Conservation (phyloP, 2,888 invertebrate genomes). For the Incurvaria masculella region DNA sequence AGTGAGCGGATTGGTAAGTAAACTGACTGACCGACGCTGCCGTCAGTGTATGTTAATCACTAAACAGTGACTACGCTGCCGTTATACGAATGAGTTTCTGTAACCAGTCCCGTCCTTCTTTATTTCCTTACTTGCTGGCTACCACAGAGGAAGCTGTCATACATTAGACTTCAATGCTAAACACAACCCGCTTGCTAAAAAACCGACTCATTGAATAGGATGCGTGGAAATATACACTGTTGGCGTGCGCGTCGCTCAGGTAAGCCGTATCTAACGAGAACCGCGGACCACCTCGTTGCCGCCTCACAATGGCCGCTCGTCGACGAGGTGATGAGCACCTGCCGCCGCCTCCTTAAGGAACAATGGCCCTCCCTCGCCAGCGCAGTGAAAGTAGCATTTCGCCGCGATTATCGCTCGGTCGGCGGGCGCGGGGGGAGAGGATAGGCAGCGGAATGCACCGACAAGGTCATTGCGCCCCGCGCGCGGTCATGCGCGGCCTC, state of each 20-base stretch:
- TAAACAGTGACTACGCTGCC: no score
- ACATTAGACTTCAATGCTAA: no score
- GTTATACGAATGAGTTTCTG: no score
- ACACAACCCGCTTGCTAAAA: no score
- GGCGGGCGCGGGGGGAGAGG: conserved; percentile 24
- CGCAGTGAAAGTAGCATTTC: neutral
- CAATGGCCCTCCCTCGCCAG: neutral
- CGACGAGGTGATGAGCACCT: neutral
- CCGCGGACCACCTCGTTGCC: neutral
- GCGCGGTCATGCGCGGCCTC: conserved; percentile 53
- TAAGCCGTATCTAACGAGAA: neutral
- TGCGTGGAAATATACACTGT: no score
- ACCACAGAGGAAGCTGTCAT: no score
- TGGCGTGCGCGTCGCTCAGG: neutral
- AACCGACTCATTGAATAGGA: no score
- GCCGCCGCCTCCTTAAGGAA: neutral
- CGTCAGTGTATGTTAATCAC: no score
- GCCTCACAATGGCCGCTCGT: neutral
- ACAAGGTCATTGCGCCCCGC: conserved; percentile 54
- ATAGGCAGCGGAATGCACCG: conserved; percentile 40
- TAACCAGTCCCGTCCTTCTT: no score
- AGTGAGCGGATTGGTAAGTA: no score
- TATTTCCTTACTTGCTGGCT: no score
- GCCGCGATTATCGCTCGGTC: neutral
- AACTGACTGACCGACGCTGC: no score